A percentile compares a stretch with the other conserved stretches of the same genome.
These are phyloP conservation scores for Clarias magur DNA, from an alignment of 2,113 vertebrate genomes.

Conservation along the genomic window DNA sequence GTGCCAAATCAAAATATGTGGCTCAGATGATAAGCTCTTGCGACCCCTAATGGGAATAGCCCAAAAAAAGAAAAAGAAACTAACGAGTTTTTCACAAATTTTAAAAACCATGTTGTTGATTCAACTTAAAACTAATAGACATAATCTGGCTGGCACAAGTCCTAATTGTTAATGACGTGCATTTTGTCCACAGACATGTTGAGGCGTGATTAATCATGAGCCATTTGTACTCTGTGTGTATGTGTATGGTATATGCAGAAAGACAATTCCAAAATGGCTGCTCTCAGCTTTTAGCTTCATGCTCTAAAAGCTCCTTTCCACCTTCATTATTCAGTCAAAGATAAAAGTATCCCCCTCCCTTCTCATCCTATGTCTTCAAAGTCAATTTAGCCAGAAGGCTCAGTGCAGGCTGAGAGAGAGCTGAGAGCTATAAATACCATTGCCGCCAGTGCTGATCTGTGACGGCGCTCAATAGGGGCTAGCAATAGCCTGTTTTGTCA, in stretches of 20 bases:
- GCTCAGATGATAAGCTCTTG: no score
- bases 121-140: not conserved
- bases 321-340: constrained; percentile 58
- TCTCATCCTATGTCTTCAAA: constrained; percentile 45
- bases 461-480: constrained; percentile 56
- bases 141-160: constrained; percentile 3
- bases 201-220: constrained; percentile 65
- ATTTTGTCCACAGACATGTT: constrained; percentile 53
- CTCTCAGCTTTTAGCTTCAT: constrained; percentile 59
- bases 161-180: constrained; percentile 24
- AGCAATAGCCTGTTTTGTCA: constrained; percentile 59
- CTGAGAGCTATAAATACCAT: constrained; percentile 65
- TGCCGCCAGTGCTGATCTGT: constrained; percentile 58
- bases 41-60: no score
- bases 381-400: constrained; percentile 63
- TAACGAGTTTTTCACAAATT: no score
- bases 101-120: not conserved
- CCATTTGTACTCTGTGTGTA: constrained; percentile 31
- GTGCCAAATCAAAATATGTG: no score
- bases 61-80: not conserved
- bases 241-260: constrained; percentile 61
- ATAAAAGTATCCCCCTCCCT: constrained; percentile 55
- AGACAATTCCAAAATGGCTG: constrained; percentile 58
- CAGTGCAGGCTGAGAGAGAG: constrained; percentile 56
- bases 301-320: constrained; percentile 58